Percentiles rank a stretch among this genome's conserved stretches.
These are phyloP conservation scores for Picus viridis DNA, from an alignment of 2,797 vertebrate species.

Conservation along the genomic window DNA sequence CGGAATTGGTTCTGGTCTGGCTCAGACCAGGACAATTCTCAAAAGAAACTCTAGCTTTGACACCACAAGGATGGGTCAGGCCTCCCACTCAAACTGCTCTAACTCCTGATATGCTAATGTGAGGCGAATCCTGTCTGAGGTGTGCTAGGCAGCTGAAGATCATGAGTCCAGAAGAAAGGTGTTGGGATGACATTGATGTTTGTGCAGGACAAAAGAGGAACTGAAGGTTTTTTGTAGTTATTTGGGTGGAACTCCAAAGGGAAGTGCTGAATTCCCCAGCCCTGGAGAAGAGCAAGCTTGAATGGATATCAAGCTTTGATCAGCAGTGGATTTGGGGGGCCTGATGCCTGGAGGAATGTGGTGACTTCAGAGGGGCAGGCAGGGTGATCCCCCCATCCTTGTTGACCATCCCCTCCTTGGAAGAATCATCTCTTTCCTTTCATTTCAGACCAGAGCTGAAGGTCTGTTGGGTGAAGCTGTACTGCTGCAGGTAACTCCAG, in stretches of 20 bases:
- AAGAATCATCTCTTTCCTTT: neutral
- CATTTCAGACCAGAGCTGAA: neutral
- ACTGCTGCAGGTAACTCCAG: neutral
- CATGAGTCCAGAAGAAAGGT: neutral
- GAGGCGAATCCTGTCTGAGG: neutral
- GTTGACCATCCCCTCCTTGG: neutral
- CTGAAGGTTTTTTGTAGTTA: neutral
- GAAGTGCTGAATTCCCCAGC: neutral
- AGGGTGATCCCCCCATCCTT: neutral
- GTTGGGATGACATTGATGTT: neutral
- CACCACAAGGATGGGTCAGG: neutral
- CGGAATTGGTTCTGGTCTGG: too few species aligned
- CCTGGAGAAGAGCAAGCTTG: neutral
- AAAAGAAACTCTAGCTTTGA: neutral
- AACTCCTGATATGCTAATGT: neutral
- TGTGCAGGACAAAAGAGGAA: neutral
- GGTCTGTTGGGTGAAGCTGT: neutral
- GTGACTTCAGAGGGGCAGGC: neutral
- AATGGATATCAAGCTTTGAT: neutral
- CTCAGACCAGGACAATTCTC: too few species aligned
- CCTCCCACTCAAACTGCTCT: neutral
- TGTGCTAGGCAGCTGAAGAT: neutral
- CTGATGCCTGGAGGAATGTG: neutral
- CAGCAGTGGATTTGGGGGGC: rapidly evolving
- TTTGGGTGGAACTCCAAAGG: neutral